phyloP scores from a whole-genome alignment of 2,797 vertebrate species.

The Typhlichthys subterraneus region DNA sequence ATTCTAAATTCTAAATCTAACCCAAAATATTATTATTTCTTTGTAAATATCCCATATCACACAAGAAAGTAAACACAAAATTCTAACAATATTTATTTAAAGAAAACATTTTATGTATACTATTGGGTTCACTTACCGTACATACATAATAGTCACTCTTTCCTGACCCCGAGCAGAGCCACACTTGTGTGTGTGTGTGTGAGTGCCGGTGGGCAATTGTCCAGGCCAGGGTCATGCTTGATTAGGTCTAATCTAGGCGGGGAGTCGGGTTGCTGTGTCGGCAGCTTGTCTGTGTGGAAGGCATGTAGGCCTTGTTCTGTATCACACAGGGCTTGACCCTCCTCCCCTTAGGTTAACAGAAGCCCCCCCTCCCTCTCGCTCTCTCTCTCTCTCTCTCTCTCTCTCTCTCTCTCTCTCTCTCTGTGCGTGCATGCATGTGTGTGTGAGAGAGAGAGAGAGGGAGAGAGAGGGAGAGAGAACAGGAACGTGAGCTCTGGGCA shows the following conservation, averaged over 20 bases:
- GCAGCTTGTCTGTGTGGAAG: constrained; percentile 73
- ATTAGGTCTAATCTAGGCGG: constrained; percentile 71
- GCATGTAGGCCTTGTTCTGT: constrained; percentile 69
- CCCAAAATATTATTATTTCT: no score
- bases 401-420: background rate
- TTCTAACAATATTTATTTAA: no score
- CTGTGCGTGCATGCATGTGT: constrained; percentile 31
- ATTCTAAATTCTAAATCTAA: no score
- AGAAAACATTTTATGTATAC: no score
- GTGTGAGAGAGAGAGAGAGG: background rate
- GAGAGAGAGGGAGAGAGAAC: constrained; percentile 2
- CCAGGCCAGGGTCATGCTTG: constrained; percentile 63
- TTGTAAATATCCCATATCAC: no score
- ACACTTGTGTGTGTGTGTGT: constrained; percentile 6
- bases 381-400: background rate
- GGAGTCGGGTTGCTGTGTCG: constrained; percentile 76
- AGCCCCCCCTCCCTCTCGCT: constrained; percentile 45
- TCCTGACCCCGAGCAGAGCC: no score
- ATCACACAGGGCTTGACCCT: constrained; percentile 79
- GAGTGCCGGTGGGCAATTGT: constrained; percentile 41
- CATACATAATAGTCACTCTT: no score
- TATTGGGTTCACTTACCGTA: no score
- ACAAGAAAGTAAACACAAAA: no score
- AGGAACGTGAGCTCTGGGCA: constrained; percentile 7
- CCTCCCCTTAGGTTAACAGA: constrained; percentile 81